These are phyloP conservation scores for Yponomeuta plumbellus DNA, from an alignment of 2,888 invertebrate species.

Conservation along the genomic window DNA sequence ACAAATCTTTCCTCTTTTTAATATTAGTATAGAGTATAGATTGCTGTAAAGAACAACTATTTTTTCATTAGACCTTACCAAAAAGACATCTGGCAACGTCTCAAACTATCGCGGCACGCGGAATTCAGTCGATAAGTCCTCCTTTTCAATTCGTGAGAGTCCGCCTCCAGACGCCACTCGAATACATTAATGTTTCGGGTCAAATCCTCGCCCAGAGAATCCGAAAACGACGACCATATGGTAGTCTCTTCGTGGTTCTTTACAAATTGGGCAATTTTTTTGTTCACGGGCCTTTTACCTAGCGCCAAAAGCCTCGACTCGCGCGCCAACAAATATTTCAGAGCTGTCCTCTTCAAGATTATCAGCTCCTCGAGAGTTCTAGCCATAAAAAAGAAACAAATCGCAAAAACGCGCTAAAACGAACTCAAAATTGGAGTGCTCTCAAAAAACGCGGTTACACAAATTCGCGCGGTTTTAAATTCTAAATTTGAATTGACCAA, in stretches of 20 bases:
- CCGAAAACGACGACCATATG: conserved; percentile 48
- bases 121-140: conserved; percentile 36
- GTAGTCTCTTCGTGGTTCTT: conserved; percentile 41
- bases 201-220: conserved; percentile 55
- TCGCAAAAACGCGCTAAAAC: conserved; percentile 6
- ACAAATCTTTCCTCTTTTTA: too few relatives aligned
- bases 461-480: background rate
- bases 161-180: conserved; percentile 35
- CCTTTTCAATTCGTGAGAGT: conserved; percentile 25
- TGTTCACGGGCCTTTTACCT: conserved; percentile 55
- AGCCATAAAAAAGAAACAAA: conserved; percentile 42
- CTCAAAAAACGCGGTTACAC: background rate
- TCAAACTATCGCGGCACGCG: conserved; percentile 32
- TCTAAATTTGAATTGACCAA: background rate
- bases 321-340: conserved; percentile 49
- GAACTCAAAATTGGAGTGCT: background rate
- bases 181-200: conserved; percentile 55
- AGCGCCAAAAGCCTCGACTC: conserved; percentile 50
- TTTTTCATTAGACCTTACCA: conserved; percentile 27
- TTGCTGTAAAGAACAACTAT: background rate
- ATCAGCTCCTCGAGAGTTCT: conserved; percentile 54
- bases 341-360: conserved; percentile 46
- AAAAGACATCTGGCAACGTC: conserved; percentile 30
- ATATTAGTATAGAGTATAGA: too few relatives aligned
- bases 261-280: conserved; percentile 55